Conservation (phyloP, 1,140 invertebrate genomes). For the Rhagoletis zephyria region DNA sequence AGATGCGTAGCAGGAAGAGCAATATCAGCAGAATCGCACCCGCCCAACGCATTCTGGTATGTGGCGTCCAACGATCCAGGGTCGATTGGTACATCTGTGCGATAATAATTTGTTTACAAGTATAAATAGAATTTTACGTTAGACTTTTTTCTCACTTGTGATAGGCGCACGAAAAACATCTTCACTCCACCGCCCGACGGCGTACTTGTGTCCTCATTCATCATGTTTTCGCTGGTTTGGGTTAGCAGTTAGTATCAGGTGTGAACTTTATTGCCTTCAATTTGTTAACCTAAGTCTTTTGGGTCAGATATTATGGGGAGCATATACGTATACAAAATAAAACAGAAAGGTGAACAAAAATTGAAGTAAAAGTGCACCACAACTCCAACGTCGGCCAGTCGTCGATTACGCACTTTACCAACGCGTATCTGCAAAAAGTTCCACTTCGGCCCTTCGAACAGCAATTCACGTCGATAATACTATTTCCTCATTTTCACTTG, state of each 20-base stretch:
- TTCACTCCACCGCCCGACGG: constrained; percentile 64
- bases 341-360: constrained; percentile 40
- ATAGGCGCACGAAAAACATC: constrained; percentile 69
- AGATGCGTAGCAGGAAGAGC: constrained; percentile 77
- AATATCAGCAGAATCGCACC: constrained; percentile 75
- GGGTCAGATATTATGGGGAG: neutral
- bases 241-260: neutral
- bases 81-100: constrained; percentile 76
- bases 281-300: constrained; percentile 3
- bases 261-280: neutral
- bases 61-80: constrained; percentile 80
- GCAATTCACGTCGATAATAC: neutral
- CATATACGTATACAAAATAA: constrained; percentile 29
- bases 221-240: constrained; percentile 59
- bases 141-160: constrained; percentile 63
- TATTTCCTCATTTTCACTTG: constrained; percentile 35
- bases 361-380: constrained; percentile 36
- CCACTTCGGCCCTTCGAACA: constrained; percentile 20
- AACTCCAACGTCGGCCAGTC: constrained; percentile 23
- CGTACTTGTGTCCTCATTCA: constrained; percentile 70
- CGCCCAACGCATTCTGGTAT: constrained; percentile 77
- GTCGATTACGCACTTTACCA: neutral
- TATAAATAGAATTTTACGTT: neutral
- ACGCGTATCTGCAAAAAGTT: constrained; percentile 9
- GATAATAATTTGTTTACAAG: constrained; percentile 44